Base-by-base conservation (phyloP, 2,113 vertebrate species). In the Formicarius rufipectus region DNA sequence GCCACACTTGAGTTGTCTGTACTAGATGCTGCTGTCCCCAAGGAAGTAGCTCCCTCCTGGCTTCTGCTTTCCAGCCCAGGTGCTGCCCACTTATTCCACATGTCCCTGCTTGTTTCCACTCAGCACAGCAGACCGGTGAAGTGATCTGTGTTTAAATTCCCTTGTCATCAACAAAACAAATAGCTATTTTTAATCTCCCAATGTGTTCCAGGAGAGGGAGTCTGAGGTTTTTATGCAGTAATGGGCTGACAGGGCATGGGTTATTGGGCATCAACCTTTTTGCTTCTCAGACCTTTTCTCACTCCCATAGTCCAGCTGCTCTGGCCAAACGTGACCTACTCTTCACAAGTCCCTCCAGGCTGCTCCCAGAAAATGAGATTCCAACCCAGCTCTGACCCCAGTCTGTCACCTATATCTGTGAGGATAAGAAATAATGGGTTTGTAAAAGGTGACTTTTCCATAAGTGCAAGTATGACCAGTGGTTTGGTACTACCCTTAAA, bases 91-190 rank as follows among this genome's bases (percentile, higher is more conserved):
- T 79, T 12, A 0, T 84, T 56, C 53, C 40, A 47, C 67, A 60
- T 63, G 30, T 40, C 42, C 55, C 76, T 83, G 53, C 44, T 39
- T 52, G 44, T 60, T 80, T 33, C 37, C 30, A 35, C 25, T 68
- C 16, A 1, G 39, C 4, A 0, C 58, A 89, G 55, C 67, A 76
- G 84, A 44, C 35, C 15, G 8, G 59, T 52, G 76, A 59, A 92
- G 39, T 42, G 80, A 86, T 74, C 84, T 84, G 49, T 91, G 76
- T 64, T 84, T 69, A 91, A 91, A 89, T 80, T 73, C 84, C 72
- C 63, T 91, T 44, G 35, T 64, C 59, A 47, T 42, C 44, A 68
- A 64, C 23, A 68, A 39, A 92, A 12, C 40, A 86, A 68, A 60
- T 8, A 35, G n/a, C 31, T 95, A 37, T 79, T 92, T 95, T 92